Conservation (phyloP, 1,140 invertebrate species). For the Drosophila subobscura region DNA sequence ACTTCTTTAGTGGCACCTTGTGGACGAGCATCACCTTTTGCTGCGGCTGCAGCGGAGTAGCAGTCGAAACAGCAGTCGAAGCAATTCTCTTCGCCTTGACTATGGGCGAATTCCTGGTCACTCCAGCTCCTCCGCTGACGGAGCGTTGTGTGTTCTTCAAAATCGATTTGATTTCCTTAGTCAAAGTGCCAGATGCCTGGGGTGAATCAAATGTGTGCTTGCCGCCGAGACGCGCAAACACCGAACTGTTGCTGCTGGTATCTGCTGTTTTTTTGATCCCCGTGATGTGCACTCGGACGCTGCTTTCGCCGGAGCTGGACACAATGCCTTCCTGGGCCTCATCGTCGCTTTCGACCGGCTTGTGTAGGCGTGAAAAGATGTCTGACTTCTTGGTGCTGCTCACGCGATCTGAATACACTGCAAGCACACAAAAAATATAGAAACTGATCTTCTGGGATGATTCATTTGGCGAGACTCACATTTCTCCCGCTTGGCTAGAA, state of each 20-base stretch:
- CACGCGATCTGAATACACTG: slow-evolving; percentile 80
- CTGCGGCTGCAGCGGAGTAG: slow-evolving; percentile 31
- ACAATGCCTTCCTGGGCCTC: slow-evolving; percentile 69
- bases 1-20: slow-evolving; percentile 75
- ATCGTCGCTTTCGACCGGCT: slow-evolving; percentile 38
- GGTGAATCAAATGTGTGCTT: slow-evolving; percentile 39
- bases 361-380: slow-evolving; percentile 72
- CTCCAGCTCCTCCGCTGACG: slow-evolving; percentile 7
- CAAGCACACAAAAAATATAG: neutral
- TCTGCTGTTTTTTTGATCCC: slow-evolving; percentile 35
- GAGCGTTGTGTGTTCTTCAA: slow-evolving; percentile 70
- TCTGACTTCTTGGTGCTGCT: slow-evolving; percentile 61
- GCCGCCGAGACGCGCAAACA: slow-evolving; percentile 77
- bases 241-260: slow-evolving; percentile 59
- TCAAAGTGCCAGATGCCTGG: slow-evolving; percentile 18
- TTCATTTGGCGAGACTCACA: slow-evolving; percentile 43
- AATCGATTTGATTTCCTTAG: slow-evolving; percentile 80
- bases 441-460: neutral
- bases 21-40: slow-evolving; percentile 82
- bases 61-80: slow-evolving; percentile 20
- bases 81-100: slow-evolving; percentile 68
- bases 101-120: slow-evolving; percentile 63
- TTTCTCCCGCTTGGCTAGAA: slow-evolving; percentile 83
- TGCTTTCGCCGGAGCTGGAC: slow-evolving; percentile 64
- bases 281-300: slow-evolving; percentile 54